Percentiles rank a stretch among this genome's conserved stretches.
phyloP scores from a whole-genome alignment of 2,888 invertebrate species.

The Zele albiditarsus region DNA sequence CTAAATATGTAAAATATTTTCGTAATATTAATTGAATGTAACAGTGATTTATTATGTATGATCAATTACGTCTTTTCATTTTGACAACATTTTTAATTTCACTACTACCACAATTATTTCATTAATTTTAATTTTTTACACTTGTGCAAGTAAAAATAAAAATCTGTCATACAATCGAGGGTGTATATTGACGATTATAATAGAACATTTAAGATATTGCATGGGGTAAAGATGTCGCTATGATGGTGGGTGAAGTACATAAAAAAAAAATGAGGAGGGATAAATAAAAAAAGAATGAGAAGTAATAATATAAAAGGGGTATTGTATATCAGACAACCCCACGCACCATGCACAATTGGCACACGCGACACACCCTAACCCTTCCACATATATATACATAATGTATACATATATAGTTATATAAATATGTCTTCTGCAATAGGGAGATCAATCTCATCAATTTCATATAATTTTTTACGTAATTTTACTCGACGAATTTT shows the following conservation, averaged over 20 bases:
- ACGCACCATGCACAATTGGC: slow-evolving; percentile 21
- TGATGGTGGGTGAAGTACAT: not conserved
- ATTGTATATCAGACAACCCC: not conserved
- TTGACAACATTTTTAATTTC: no score
- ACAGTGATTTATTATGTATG: no score
- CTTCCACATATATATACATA: slow-evolving; percentile 48
- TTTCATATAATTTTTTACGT: slow-evolving; percentile 63
- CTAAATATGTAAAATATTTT: no score
- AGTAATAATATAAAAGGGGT: slow-evolving; percentile 23
- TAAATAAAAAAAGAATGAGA: not conserved
- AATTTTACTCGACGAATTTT: slow-evolving; percentile 46
- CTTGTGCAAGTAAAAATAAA: not conserved
- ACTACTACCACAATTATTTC: no score
- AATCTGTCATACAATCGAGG: not conserved
- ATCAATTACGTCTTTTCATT: no score
- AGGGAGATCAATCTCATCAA: slow-evolving; percentile 59
- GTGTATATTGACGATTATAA: not conserved
- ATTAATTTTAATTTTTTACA: no score
- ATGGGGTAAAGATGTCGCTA: no score
- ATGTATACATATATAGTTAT: not conserved
- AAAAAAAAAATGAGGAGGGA: not conserved
- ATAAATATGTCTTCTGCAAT: slow-evolving; percentile 14
- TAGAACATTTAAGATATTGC: no score
- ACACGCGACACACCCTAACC: slow-evolving; percentile 51
- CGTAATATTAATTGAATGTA: no score